These are phyloP conservation scores for Solea solea DNA, from an alignment of 2,113 vertebrate species.

Conservation along the genomic window DNA sequence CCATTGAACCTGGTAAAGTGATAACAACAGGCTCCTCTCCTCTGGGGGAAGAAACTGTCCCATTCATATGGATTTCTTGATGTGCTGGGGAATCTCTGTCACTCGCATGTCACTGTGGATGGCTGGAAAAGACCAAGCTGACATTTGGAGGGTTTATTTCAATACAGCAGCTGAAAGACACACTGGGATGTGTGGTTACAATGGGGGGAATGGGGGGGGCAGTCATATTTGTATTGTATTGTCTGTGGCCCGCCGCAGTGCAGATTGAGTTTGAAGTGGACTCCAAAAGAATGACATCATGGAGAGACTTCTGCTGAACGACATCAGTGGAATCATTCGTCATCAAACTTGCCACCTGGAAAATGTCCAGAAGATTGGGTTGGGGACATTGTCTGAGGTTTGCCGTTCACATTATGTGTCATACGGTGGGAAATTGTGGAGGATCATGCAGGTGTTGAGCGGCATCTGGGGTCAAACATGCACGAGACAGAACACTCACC, in stretches of 20 bases:
- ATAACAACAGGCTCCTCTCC: conserved; percentile 49
- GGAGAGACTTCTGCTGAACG: not conserved
- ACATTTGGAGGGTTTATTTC: conserved; percentile 55
- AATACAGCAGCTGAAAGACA: conserved; percentile 12
- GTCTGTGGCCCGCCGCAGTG: not conserved
- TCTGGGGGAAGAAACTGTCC: conserved; percentile 40
- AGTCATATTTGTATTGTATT: conserved; percentile 5
- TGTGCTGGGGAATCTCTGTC: conserved; percentile 47
- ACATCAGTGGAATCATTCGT: not conserved
- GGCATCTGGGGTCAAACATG: no score
- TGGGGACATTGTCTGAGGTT: no score
- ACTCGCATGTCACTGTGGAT: conserved; percentile 42
- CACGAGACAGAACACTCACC: no score
- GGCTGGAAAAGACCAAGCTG: conserved; percentile 53
- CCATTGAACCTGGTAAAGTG: conserved; percentile 54
- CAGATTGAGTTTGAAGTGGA: not conserved
- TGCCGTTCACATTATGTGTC: no score
- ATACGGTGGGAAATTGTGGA: no score
- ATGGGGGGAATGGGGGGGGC: not conserved
- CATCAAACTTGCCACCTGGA: not conserved
- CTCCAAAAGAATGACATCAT: no score
- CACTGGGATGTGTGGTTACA: not conserved
- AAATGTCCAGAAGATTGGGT: no score
- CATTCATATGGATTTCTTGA: conserved; percentile 57
- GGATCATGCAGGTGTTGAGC: no score